These are phyloP conservation scores for Rattus norvegicus DNA, from an alignment of 2,113 vertebrate species.

Conservation along the genomic window GRCr8 NC_086019.1:5742501-5743000, in stretches of 20 bases:
- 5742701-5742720: no score
- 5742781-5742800: neutral
- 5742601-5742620: neutral
- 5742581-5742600: neutral
- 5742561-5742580: neutral
- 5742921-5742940: neutral
- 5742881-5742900: neutral
- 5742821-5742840: neutral
- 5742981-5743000: neutral
- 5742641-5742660: neutral
- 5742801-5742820: neutral
- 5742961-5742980: neutral
- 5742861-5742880: neutral
- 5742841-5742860: neutral
- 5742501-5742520: neutral
- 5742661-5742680: no score
- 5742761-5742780: neutral
- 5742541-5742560: neutral
- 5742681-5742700: neutral
- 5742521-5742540: neutral
- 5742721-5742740: neutral
- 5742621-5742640: neutral
- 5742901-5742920: neutral
- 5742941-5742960: neutral
- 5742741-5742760: no score